Base-by-base conservation (phyloP, 2,797 vertebrate species). In the Botia almorhae region DNA sequence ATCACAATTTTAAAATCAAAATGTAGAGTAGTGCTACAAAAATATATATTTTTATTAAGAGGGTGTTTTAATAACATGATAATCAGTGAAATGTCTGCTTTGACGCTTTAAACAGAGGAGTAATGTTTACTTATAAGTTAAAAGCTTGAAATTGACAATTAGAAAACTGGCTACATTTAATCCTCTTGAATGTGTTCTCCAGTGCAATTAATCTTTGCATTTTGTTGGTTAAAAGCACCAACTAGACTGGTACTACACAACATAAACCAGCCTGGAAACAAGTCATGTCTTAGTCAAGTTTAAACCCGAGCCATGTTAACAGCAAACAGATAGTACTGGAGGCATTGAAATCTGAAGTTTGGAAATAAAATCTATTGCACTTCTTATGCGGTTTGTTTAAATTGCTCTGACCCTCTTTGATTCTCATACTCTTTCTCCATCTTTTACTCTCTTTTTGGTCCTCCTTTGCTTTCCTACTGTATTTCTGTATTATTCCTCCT, bases 301-400 rank as follows among this genome's bases (percentile, higher is more conserved):
- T 58, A 64, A 69, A 46, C 11, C 60, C 53, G 68, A 61, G 21
- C 26, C 58, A 12, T 60, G 26, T 14, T 4, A 60, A 12, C 23
- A 46, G 64, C n/a, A 36, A 70, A 46, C 29, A 76, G 53, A 23
- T 7, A 17, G 39, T 65, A 21, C 13, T 55, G 53, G 50, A 23
- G 50, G 58, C 51, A 72, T 69, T 81, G 26, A 58, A 61, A 76
- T 71, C 51, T 83, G 33, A 60, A 33, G 68, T 56, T 75, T 51
- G 53, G 53, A 58, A 65, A 43, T 71, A 60, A 48, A 36, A 21
- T 78, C 74, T 69, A 21, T 29, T 33, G 12, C 46, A 8, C 21
- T 64, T 29, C 2, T 72, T 2, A 11, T 14, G 0, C 46, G 46
- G 26, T 63, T 43, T 43, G 60, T 81, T 2, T 26, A 2, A 70